These are phyloP conservation scores for Agraylea sexmaculata DNA, from an alignment of 1,140 invertebrate species.

Conservation along the genomic window DNA sequence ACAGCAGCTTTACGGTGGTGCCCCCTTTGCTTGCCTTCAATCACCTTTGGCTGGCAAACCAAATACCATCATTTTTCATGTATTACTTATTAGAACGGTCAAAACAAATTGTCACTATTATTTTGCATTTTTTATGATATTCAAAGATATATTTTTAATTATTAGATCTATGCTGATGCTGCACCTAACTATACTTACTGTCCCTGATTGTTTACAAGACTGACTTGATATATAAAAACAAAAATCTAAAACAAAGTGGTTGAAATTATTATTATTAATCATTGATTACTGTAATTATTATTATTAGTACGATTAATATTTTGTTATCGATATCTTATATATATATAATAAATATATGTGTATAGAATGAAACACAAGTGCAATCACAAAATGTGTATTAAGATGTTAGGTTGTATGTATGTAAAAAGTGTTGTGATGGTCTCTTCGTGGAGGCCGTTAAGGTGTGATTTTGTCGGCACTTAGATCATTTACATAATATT, in stretches of 20 bases:
- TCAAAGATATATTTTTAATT: constrained; percentile 2
- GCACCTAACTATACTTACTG: constrained; percentile 10
- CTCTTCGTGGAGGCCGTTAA: constrained; percentile 12
- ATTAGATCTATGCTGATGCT: not conserved
- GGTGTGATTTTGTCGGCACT: too few relatives aligned
- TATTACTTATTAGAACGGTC: too few relatives aligned
- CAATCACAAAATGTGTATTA: constrained; percentile 21
- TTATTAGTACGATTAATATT: constrained; percentile 5
- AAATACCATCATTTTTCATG: not conserved
- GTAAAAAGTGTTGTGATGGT: constrained; percentile 19
- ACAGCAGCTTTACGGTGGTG: constrained; percentile 9
- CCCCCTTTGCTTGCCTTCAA: constrained; percentile 16
- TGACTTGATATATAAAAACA: constrained; percentile 20
- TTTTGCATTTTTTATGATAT: too few relatives aligned
- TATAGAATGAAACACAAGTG: constrained; percentile 18
- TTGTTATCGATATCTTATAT: constrained; percentile 4
- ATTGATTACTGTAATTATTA: constrained; percentile 17
- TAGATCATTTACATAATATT: too few relatives aligned
- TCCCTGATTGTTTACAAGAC: constrained; percentile 23
- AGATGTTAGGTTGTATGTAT: constrained; percentile 20
- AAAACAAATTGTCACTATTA: too few relatives aligned
- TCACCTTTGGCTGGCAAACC: constrained; percentile 8
- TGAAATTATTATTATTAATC: constrained; percentile 20
- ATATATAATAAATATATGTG: constrained; percentile 17
- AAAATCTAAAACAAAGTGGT: constrained; percentile 6